phyloP scores from a whole-genome alignment of 2,888 invertebrate species.

The Nymphalis c-album region DNA sequence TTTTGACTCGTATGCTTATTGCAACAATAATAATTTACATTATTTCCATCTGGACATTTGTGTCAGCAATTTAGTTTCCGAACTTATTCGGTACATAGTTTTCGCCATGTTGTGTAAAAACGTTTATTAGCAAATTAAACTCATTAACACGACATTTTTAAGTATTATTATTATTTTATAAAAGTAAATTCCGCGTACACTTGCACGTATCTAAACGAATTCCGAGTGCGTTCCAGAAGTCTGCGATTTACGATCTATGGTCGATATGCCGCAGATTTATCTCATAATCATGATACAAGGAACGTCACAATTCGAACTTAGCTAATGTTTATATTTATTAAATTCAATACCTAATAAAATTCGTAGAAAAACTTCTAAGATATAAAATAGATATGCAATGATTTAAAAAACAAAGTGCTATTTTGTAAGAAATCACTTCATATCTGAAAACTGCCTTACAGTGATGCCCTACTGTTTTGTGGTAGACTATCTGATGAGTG shows the following conservation, averaged over 20 bases:
- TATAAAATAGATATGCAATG: background rate
- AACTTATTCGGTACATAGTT: no score
- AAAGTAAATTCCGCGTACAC: conserved; percentile 1
- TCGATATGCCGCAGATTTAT: conserved; percentile 48
- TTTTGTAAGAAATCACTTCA: no score
- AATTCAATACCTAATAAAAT: background rate
- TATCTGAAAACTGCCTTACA: no score
- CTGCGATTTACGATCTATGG: conserved; percentile 43
- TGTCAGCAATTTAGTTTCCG: no score
- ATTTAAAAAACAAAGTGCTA: background rate
- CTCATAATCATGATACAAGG: conserved; percentile 45
- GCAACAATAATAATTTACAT: no score
- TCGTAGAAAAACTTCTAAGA: background rate
- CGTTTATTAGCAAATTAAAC: background rate
- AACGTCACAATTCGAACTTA: conserved; percentile 4
- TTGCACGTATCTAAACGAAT: conserved; percentile 42
- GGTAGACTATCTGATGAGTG: no score
- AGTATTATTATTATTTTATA: background rate
- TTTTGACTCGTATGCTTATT: no score
- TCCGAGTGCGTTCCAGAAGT: conserved; percentile 45
- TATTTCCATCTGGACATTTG: no score
- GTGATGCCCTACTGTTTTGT: no score
- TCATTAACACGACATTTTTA: background rate
- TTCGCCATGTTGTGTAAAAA: no score
- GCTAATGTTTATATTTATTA: conserved; percentile 13